A percentile compares a stretch with the other conserved stretches of the same genome.
Evolutionary conservation across 2,888 invertebrate species (phyloP).

Genomic region (Philopedon plagiatum): DNA sequence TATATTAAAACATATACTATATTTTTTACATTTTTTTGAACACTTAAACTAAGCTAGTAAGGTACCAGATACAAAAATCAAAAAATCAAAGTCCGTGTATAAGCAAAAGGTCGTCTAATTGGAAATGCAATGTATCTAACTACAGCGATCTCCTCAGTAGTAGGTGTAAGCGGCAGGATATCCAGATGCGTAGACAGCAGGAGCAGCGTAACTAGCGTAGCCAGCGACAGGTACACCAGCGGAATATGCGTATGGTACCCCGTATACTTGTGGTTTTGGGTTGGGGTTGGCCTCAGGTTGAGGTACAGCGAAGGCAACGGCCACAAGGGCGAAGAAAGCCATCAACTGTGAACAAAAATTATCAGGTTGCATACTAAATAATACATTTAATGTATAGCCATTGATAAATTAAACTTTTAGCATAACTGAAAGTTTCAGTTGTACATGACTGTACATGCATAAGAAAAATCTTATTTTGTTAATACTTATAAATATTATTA

Average conservation of each 20-base stretch:
- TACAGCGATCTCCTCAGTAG: too few relatives aligned
- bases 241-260: slow-evolving; percentile 44
- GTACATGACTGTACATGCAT: too few relatives aligned
- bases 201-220: slow-evolving; percentile 36
- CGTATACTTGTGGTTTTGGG: slow-evolving; percentile 38
- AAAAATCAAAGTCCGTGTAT: neutral
- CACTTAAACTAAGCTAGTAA: too few relatives aligned
- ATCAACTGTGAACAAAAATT: slow-evolving; percentile 40
- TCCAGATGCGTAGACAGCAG: slow-evolving; percentile 41
- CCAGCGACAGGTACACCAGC: slow-evolving; percentile 31
- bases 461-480: too few relatives aligned
- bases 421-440: too few relatives aligned
- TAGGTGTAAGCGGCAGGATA: slow-evolving; percentile 42
- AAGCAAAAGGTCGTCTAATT: slow-evolving; percentile 10
- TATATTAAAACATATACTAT: too few relatives aligned
- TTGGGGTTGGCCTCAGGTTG: slow-evolving; percentile 46
- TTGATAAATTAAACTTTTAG: too few relatives aligned
- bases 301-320: slow-evolving; percentile 46
- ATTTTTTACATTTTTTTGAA: too few relatives aligned
- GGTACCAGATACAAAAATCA: too few relatives aligned
- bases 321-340: slow-evolving; percentile 49
- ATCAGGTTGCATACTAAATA: neutral
- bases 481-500: too few relatives aligned
- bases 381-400: neutral
- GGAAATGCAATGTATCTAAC: too few relatives aligned